Evolutionary conservation across 2,113 vertebrate genomes (phyloP), one percentile per base, ranked within the genome.

Genomic region (Carassius auratus): DNA sequence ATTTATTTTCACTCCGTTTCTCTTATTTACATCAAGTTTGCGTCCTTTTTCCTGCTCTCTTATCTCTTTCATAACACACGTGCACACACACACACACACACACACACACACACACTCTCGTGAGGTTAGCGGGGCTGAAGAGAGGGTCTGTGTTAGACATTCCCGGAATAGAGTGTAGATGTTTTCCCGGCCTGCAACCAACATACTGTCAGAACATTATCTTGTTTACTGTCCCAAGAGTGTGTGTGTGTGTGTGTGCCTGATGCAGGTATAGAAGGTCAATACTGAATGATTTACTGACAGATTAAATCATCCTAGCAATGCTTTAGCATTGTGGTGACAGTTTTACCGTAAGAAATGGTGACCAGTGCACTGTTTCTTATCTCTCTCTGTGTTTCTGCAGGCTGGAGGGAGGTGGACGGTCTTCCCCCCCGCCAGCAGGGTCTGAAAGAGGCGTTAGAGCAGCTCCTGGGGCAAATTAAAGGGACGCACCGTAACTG

Each of bases 331-430:
- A 42, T 42, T 42, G 42, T 42, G 7, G 0, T 42, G 42, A 8
- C 42, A 42, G 2, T 7, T 8, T 42, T 42, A 42, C 38, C 5
- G 1, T 42, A 42, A 6, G 5, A 42, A 42, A 42, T 42, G 30
- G 30, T 30, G 30, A 30, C 30, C 5, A 1, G 30, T 76, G 45
- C 45, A 30, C 15, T 77, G 3, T 21, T 79, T 57, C 12, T 19
- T 59, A 19, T 78, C 17, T 57, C 2, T 30, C 26, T 85, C 23
- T 75, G n/a, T 89, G 64, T 62, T n/a, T 68, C 77, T 76, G 1
- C 92, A 98, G 97, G 96, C 90, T 98, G 97, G 97, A 92, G 96
- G 73, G 96, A 97, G 77, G 92, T 95, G 0, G 96, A 97, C 0
- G 94, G 95, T 8, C 92, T 95, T 0, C 90, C 92, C 0, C 95